Percentiles rank a stretch among this genome's conserved stretches.
phyloP scores from a whole-genome alignment of 2,888 invertebrate genomes.

The Idaea biselata region DNA sequence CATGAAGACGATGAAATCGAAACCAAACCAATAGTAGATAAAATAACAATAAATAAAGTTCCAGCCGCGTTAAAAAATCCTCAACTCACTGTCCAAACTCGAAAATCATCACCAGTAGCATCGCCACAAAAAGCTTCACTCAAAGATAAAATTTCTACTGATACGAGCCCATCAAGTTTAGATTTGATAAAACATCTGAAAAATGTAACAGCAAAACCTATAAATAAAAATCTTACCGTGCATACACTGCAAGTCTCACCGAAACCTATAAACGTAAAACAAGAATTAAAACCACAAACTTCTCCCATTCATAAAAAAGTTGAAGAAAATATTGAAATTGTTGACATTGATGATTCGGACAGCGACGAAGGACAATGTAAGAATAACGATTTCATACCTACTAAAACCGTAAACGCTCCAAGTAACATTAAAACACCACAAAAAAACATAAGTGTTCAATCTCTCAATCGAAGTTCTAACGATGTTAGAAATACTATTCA shows the following conservation, averaged over 20 bases:
- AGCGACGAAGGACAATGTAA: constrained; percentile 48
- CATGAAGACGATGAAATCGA: constrained; percentile 18
- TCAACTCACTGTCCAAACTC: constrained; percentile 20
- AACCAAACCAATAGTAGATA: constrained; percentile 9
- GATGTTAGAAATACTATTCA: constrained; percentile 20
- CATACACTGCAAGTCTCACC: constrained; percentile 26
- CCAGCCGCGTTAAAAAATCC: constrained; percentile 22
- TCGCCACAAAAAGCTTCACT: constrained; percentile 19
- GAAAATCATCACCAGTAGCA: constrained; percentile 23
- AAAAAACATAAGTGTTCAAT: constrained; percentile 57
- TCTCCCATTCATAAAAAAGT: constrained; percentile 35
- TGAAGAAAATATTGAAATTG: constrained; percentile 60
- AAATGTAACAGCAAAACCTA: constrained; percentile 56
- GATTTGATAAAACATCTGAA: constrained; percentile 53
- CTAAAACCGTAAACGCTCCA: constrained; percentile 27
- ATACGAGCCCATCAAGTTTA: constrained; percentile 36
- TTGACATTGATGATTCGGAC: constrained; percentile 70
- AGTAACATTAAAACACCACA: constrained; percentile 48
- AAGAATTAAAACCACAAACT: constrained; percentile 28
- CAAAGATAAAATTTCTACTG: constrained; percentile 23
- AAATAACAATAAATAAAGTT: constrained; percentile 15
- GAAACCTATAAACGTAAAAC: constrained; percentile 26
- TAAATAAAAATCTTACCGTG: constrained; percentile 22
- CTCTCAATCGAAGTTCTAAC: constrained; percentile 25
- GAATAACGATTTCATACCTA: constrained; percentile 15